phyloP scores from a whole-genome alignment of 2,113 vertebrate genomes.

The Empidonax traillii region DNA sequence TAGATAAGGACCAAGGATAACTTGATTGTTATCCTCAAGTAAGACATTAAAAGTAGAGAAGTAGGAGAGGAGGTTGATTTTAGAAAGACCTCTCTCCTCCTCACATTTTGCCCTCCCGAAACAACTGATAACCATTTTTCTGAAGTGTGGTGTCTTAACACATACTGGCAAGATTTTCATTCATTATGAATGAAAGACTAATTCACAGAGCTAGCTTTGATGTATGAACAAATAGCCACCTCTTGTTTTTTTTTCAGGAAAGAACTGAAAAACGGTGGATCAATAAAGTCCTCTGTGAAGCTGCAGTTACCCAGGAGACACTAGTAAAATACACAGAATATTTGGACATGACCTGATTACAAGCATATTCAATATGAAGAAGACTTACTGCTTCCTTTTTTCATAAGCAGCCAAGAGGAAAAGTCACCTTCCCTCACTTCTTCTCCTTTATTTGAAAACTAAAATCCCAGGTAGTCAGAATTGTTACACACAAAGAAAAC shows the following conservation, averaged over 20 bases:
- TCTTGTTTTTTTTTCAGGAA: background rate
- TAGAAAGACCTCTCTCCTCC: background rate
- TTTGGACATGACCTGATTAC: background rate
- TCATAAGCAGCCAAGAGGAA: background rate
- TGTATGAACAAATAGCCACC: background rate
- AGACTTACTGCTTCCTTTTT: background rate
- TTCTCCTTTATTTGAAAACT: constrained; percentile 6
- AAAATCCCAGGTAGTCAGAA: background rate
- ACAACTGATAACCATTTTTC: background rate
- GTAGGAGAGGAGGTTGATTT: background rate
- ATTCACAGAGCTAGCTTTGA: background rate
- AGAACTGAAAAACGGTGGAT: background rate
- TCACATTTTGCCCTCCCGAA: background rate
- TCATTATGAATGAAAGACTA: background rate
- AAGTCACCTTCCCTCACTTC: constrained; percentile 17
- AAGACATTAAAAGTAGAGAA: background rate
- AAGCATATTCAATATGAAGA: background rate
- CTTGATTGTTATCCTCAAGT: background rate
- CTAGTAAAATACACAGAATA: background rate
- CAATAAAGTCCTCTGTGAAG: background rate
- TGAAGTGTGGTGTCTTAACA: background rate
- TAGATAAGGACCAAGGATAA: background rate
- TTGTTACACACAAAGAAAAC: background rate
- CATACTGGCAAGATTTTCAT: background rate
- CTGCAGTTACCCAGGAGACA: background rate